Base-by-base conservation (phyloP, 2,113 vertebrate genomes). In the Sinocyclocheilus anophthalmus region DNA sequence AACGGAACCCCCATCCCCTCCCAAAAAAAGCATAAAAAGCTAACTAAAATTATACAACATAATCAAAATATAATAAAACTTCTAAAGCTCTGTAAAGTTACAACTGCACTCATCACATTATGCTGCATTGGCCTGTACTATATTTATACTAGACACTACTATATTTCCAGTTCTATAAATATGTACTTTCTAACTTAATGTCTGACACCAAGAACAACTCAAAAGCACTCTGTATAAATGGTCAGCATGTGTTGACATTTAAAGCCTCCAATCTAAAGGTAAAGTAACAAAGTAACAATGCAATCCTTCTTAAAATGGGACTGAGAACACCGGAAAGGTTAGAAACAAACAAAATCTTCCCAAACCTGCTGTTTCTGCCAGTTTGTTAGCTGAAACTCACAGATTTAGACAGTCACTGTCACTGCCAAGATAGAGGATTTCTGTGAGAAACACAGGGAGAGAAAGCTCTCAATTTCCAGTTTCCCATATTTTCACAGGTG, bases 401-500 rank as follows among this genome's bases (percentile, higher is more conserved):
- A 30, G 24, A 50, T 69, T 81, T 50, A 67, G 26, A 50, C 63
- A 50, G 80, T 33, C 42, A 69, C 42, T 6, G 5, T 39, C 30
- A 39, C 59, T 81, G 78, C 57, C 78, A 80, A 80, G 37, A 80
- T 80, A 80, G 13, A 80, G 57, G 37, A 80, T 63, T 80, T 63
- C 55, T 65, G 75, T 30, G 4, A 84, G 65, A 79, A 88, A 75
- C 42, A 12, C 12, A 24, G 6, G 37, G 59, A 22, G 45, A 48
- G 72, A 65, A 69, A 84, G 24, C 26, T 83, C 53, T 83, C 79
- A 83, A 80, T 86, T 85, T 63, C 48, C 55, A 42, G 65, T 73
- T 73, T 86, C 69, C 22, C 57, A 70, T 88, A 86, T 83, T 76
- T 89, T 77, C 79, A 84, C 81, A 86, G 84, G 84, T 87, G 84